phyloP scores from a whole-genome alignment of 2,113 vertebrate genomes.

The Entomyzon cyanotis region DNA sequence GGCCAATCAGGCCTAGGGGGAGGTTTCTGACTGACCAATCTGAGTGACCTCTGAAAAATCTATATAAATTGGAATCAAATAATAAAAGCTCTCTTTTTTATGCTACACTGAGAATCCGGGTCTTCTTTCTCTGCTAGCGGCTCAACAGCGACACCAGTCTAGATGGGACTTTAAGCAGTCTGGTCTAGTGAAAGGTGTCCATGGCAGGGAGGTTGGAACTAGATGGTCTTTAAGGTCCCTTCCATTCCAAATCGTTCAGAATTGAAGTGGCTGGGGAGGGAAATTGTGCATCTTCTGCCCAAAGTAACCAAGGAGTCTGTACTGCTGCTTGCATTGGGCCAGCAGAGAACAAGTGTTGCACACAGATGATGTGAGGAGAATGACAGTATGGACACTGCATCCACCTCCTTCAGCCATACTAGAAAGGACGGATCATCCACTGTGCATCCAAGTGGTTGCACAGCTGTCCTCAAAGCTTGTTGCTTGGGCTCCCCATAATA shows the following conservation, averaged over 20 bases:
- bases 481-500: not conserved
- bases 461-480: not conserved
- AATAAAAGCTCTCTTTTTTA: too few relatives aligned
- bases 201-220: not conserved
- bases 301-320: not conserved
- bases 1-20: too few relatives aligned
- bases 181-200: not conserved
- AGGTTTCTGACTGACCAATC: too few relatives aligned
- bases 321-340: not conserved
- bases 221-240: not conserved
- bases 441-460: not conserved
- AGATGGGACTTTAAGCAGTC: not conserved
- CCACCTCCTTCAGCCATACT: not conserved
- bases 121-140: too few relatives aligned
- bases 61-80: too few relatives aligned
- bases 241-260: not conserved
- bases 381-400: not conserved
- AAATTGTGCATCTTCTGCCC: not conserved
- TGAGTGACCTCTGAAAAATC: too few relatives aligned
- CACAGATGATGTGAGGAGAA: accelerated
- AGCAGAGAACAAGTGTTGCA: not conserved
- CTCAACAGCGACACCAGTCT: too few relatives aligned
- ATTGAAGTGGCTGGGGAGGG: too few relatives aligned
- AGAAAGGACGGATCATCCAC: not conserved
- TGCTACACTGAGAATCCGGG: too few relatives aligned